These are phyloP conservation scores for Bimastos eiseni DNA, from an alignment of 2,888 invertebrate genomes.

Conservation along the genomic window DNA sequence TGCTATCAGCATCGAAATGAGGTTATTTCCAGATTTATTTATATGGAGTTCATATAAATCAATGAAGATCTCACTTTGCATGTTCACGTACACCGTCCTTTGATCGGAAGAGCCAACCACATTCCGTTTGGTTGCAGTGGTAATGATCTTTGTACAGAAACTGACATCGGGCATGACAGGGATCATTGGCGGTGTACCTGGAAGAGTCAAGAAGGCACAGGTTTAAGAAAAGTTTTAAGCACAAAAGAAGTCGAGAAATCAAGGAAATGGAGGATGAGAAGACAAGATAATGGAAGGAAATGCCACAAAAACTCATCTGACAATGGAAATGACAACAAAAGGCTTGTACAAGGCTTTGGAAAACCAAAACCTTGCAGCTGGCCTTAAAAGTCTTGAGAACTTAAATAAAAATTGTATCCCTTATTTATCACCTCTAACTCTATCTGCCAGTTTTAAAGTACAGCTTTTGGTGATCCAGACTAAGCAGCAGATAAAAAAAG, in stretches of 20 bases:
- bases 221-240: neutral
- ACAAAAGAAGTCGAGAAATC: neutral
- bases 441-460: no score
- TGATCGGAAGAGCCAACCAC: slow-evolving; percentile 61
- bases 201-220: neutral
- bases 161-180: slow-evolving; percentile 66
- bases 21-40: neutral
- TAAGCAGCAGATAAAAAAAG: no score
- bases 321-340: no score
- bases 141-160: slow-evolving; percentile 80
- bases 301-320: no score
- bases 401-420: neutral
- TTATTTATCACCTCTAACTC: no score
- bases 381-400: no score
- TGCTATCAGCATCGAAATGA: neutral
- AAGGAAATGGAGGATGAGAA: no score
- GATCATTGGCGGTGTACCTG: slow-evolving; percentile 64
- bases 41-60: neutral
- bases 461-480: no score
- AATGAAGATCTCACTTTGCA: slow-evolving; percentile 66
- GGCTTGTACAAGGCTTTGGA: no score
- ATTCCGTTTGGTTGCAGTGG: slow-evolving; percentile 76
- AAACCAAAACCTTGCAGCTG: no score
- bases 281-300: no score
- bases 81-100: slow-evolving; percentile 79